Percentiles rank a stretch among this genome's conserved stretches.
These are phyloP conservation scores for Philopedon plagiatum DNA, from an alignment of 2,888 invertebrate genomes.

Conservation along the genomic window DNA sequence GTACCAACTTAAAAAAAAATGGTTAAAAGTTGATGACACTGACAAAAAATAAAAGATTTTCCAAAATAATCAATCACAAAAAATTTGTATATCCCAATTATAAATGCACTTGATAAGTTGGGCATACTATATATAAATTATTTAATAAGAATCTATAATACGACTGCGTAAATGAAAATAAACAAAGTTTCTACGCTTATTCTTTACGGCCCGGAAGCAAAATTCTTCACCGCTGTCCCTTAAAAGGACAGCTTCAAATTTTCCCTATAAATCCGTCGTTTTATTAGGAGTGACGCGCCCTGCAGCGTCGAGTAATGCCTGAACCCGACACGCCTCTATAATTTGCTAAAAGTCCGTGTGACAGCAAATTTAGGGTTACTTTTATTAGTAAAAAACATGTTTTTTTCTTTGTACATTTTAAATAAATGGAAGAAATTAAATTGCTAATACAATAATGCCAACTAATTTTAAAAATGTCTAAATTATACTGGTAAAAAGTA, in stretches of 20 bases:
- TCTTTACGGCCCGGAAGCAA: neutral
- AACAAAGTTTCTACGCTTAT: neutral
- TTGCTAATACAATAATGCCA: too few relatives aligned
- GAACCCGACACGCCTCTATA: conserved; percentile 17
- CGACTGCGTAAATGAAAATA: neutral
- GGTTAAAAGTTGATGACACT: too few relatives aligned
- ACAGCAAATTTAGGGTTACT: neutral
- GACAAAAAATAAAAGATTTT: too few relatives aligned
- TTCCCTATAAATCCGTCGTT: conserved; percentile 18
- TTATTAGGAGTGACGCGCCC: conserved; percentile 19
- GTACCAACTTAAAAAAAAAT: too few relatives aligned
- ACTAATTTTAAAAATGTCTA: too few relatives aligned
- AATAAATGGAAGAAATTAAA: neutral
- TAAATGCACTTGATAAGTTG: too few relatives aligned
- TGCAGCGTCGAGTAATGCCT: conserved; percentile 15
- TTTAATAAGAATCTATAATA: neutral
- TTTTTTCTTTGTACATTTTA: neutral
- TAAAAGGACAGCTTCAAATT: conserved; percentile 12
- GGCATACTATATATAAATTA: too few relatives aligned
- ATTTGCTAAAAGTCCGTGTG: conserved; percentile 18
- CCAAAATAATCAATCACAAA: too few relatives aligned
- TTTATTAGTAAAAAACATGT: neutral
- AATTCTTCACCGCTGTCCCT: neutral
- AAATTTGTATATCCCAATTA: too few relatives aligned
- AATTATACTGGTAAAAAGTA: too few relatives aligned